phyloP scores from a whole-genome alignment of 2,888 invertebrate genomes.

The Zhengitettix transpicula region DNA sequence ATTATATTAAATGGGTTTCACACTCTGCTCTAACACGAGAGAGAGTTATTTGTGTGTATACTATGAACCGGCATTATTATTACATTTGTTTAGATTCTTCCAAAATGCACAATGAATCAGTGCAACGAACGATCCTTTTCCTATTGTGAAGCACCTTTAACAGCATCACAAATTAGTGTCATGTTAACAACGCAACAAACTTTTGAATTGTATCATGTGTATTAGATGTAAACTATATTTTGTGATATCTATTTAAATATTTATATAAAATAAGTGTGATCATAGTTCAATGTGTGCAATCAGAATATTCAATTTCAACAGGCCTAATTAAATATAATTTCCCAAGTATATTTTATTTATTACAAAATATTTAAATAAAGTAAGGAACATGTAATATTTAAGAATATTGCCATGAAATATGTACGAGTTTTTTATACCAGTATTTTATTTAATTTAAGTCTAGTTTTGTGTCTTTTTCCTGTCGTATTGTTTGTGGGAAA shows the following conservation, averaged over 20 bases:
- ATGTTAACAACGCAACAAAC: not conserved
- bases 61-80: not conserved
- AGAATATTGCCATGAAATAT: no score
- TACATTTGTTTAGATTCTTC: not conserved
- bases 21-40: not conserved
- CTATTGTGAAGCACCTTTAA: not conserved
- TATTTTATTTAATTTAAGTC: no score
- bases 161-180: not conserved
- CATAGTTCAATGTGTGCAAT: not conserved
- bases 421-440: no score
- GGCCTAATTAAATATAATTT: no score
- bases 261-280: not conserved
- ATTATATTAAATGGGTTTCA: no score
- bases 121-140: constrained; percentile 2
- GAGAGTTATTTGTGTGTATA: not conserved
- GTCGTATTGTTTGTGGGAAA: no score
- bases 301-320: not conserved
- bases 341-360: no score
- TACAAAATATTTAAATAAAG: no score
- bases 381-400: no score
- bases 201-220: not conserved
- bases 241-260: not conserved
- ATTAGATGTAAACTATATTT: not conserved
- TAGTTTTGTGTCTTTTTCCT: no score
- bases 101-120: constrained; percentile 4